These are phyloP conservation scores for Pogonocichla stellata DNA, from an alignment of 2,113 vertebrate genomes.

Conservation along the genomic window DNA sequence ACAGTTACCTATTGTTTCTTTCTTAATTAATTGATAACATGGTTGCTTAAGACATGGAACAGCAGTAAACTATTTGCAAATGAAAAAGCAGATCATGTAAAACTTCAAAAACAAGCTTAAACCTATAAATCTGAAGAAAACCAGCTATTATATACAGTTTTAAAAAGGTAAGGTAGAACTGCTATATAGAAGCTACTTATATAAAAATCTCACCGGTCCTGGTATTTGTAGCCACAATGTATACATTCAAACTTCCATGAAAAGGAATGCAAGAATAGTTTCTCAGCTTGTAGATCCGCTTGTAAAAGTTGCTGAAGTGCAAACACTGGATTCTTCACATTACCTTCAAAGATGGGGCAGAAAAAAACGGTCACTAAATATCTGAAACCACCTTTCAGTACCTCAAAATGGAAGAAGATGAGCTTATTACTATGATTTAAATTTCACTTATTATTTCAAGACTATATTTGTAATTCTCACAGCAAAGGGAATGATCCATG, in stretches of 20 bases:
- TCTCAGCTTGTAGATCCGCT: slow-evolving; percentile 75
- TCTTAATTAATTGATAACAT: background rate
- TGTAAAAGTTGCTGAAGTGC: slow-evolving; percentile 84
- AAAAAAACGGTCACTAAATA: background rate
- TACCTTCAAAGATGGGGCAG: slow-evolving; percentile 72
- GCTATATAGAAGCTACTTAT: background rate
- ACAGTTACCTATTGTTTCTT: background rate
- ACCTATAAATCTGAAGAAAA: background rate
- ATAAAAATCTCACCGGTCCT: slow-evolving; percentile 73
- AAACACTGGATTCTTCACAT: slow-evolving; percentile 85
- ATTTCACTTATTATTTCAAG: background rate
- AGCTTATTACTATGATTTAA: background rate
- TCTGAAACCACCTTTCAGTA: background rate
- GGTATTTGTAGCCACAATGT: slow-evolving; percentile 76
- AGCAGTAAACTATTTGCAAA: background rate
- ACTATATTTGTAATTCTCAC: background rate
- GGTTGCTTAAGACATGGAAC: background rate
- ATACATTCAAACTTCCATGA: slow-evolving; percentile 85
- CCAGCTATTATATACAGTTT: background rate
- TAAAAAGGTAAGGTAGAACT: background rate
- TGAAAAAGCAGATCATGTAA: background rate
- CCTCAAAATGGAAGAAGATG: background rate
- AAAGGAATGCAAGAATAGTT: slow-evolving; percentile 81
- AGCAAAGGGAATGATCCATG: background rate
- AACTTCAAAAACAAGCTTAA: background rate